Evolutionary conservation across 2,888 invertebrate genomes (phyloP).

Genomic region (Euplagia quadripunctaria): DNA sequence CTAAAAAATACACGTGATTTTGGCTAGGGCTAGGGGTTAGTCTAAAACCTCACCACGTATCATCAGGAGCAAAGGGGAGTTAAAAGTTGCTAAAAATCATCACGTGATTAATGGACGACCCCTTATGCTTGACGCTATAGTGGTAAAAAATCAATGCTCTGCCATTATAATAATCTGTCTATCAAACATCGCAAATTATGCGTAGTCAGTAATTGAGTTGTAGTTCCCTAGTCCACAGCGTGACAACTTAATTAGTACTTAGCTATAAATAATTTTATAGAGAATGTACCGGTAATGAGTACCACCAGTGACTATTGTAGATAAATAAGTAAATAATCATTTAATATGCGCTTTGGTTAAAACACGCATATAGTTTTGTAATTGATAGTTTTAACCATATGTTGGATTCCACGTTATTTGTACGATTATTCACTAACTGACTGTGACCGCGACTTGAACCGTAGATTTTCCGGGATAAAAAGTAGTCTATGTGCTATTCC

Average conservation of each 20-base stretch:
- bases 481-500: too few relatives aligned
- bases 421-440: neutral
- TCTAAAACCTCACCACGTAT: too few relatives aligned
- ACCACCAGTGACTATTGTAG: neutral
- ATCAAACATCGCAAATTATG: neutral
- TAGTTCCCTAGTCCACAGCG: neutral
- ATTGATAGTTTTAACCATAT: neutral
- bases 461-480: too few relatives aligned
- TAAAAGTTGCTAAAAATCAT: too few relatives aligned
- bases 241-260: neutral
- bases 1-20: too few relatives aligned
- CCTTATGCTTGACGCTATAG: too few relatives aligned
- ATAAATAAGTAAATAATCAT: constrained; percentile 5
- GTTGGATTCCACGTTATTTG: neutral
- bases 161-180: neutral
- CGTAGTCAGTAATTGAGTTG: neutral
- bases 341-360: neutral
- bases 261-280: neutral
- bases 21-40: too few relatives aligned
- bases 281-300: neutral
- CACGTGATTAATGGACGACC: too few relatives aligned
- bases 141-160: too few relatives aligned
- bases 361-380: neutral
- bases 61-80: too few relatives aligned
- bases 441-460: too few relatives aligned